phyloP scores from a whole-genome alignment of 2,888 invertebrate genomes.

The Siphlonurus alternatus region DNA sequence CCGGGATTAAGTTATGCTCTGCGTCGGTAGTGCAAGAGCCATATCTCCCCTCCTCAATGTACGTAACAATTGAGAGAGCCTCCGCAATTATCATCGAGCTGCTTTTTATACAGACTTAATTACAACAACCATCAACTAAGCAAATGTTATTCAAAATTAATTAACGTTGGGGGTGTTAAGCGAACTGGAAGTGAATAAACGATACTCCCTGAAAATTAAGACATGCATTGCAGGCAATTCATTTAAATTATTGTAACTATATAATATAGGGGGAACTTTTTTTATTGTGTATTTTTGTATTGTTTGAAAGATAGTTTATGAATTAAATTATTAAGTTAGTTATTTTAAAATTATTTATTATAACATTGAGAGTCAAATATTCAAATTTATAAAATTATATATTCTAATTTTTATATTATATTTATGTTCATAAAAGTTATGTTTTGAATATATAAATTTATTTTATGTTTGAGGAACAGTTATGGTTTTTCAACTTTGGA shows the following conservation, averaged over 20 bases:
- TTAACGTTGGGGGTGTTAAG: neutral
- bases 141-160: neutral
- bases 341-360: too few relatives aligned
- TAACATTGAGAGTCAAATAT: too few relatives aligned
- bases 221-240: neutral
- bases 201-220: neutral
- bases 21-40: neutral
- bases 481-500: too few relatives aligned
- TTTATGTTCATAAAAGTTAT: too few relatives aligned
- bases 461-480: too few relatives aligned
- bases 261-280: too few relatives aligned
- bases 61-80: neutral
- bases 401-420: too few relatives aligned
- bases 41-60: neutral
- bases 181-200: neutral
- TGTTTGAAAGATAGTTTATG: too few relatives aligned
- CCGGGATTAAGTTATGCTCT: neutral
- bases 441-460: too few relatives aligned
- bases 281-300: too few relatives aligned
- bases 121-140: neutral
- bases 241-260: neutral
- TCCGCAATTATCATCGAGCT: neutral
- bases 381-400: too few relatives aligned
- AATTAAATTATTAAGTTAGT: too few relatives aligned
- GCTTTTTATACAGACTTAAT: neutral